Evolutionary conservation across 2,888 invertebrate species (phyloP), one percentile per base, ranked within the genome.

Genomic region (Charanyca ferruginea): DNA sequence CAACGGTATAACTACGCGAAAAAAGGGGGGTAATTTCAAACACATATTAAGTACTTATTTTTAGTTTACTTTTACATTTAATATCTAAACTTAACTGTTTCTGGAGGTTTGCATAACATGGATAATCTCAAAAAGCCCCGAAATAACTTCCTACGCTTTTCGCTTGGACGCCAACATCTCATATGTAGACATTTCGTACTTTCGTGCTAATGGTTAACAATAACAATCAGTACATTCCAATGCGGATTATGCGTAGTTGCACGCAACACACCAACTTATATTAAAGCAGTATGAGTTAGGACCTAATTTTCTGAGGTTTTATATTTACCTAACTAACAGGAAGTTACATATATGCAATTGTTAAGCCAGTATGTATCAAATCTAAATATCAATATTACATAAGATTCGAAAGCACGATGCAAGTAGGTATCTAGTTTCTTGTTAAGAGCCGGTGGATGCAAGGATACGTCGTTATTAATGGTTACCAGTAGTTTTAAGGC

Each of bases 401-500:
- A 79, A 77, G 71, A 60, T 78, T 72, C 66, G 45, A 45, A 76
- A 66, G 66, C 22, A 44, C 42, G 52, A 62, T 76, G 69, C 72
- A 71, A 71, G 35, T 75, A 72, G 58, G 62, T 79, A 83, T 83
- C 79, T 81, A 83, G 84, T 89, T 80, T 84, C 76, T 83, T 86
- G 83, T 87, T 86, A 83, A 83, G 70, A 83, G 80, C 83, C 86
- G 85, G 86, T 77, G 80, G 80, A 85, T 64, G 80, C 81, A 86
- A 86, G 83, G 85, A 85, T 82, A 81, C 83, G 83, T 87, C 86
- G 85, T 83, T 87, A 88, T 84, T 78, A 83, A 91, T 93, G 88
- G 94, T 94, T 95, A 95, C 94, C 95, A 94, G 83, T 95, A 95
- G 94, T 85, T 91, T 80, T 94, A 94, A 93, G 94, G 79, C 84